Percentiles rank a stretch among this genome's conserved stretches.
Evolutionary conservation across 1,140 invertebrate species (phyloP).

Genomic region (Aethina tumida): DNA sequence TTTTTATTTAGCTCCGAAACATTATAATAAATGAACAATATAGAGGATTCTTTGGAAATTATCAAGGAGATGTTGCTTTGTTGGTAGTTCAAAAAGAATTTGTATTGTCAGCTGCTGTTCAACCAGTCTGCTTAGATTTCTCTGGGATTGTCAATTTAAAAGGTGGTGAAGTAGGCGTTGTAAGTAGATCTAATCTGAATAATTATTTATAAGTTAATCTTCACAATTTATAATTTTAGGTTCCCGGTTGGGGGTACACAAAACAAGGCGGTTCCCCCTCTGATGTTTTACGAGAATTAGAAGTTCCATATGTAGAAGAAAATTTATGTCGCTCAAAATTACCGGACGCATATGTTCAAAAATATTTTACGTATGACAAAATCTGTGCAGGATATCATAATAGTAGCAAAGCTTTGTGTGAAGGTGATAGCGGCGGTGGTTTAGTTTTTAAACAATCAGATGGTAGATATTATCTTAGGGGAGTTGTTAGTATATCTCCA

Average conservation of each 20-base stretch:
- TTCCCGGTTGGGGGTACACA: no score
- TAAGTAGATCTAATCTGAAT: no score
- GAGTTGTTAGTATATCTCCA: background rate
- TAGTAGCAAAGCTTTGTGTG: background rate
- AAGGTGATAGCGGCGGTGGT: slow-evolving; percentile 3
- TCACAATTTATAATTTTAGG: slow-evolving; percentile 4
- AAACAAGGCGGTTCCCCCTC: background rate
- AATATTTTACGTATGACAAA: slow-evolving; percentile 1
- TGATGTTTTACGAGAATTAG: background rate
- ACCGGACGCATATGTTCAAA: background rate
- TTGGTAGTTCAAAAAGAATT: background rate
- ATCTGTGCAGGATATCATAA: background rate
- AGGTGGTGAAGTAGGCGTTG: background rate
- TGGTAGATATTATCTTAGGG: background rate
- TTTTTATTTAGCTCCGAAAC: no score
- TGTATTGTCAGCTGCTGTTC: background rate
- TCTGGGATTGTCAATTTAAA: background rate
- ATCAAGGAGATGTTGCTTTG: no score
- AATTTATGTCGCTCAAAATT: background rate
- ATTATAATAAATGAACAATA: background rate
- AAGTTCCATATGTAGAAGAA: background rate
- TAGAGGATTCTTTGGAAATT: no score
- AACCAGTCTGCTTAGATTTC: background rate
- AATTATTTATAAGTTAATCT: no score
- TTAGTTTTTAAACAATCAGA: background rate